Evolutionary conservation across 2,888 invertebrate species (phyloP), one percentile per base, ranked within the genome.

Genomic region (Andricus quercusramuli): DNA sequence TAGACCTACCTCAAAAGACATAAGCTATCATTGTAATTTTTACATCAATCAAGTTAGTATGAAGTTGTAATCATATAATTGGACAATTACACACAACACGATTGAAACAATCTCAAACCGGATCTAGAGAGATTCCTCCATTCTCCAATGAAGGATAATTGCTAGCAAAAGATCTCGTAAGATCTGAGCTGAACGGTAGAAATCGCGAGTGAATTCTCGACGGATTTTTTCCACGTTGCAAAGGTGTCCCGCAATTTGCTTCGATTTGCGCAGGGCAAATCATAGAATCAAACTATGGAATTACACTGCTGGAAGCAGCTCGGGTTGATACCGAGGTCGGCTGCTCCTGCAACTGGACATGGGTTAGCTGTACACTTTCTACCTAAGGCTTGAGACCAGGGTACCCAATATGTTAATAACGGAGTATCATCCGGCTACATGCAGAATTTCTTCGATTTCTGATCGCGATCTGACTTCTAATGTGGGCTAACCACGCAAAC

Each of bases 401-500:
- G 79, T 80, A 79, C 51, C 78, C 59, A 79, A 81, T 66, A 78
- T 83, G 83, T 79, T 84, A 84, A 84, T 84, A 84, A 84, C 89
- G 88, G 88, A 89, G 90, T 89, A 91, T 90, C 90, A 88, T 90
- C 88, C 66, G 67, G 78, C 78, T 79, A 81, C 84, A 83, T 85
- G 84, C 82, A 84, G 87, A 85, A 90, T 91, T 92, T 91, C 90
- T 91, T 89, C 89, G 89, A 91, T 90, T 92, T 88, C 83, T 90
- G 89, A 90, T 91, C 88, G 87, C 87, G 89, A 90, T 88, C 89
- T 87, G 41, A 15, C 68, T 64, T 79, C 81, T 92, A 92, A 92
- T 92, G 91, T 89, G 89, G 89, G 89, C 89, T 88, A 90, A 88
- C 91, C 92, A 92, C 91, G 92, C 92, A 89, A 92, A 88, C 91